Evolutionary conservation across 2,113 vertebrate genomes (phyloP), one percentile per base, ranked within the genome.

Genomic region (Heptranchias perlo): DNA sequence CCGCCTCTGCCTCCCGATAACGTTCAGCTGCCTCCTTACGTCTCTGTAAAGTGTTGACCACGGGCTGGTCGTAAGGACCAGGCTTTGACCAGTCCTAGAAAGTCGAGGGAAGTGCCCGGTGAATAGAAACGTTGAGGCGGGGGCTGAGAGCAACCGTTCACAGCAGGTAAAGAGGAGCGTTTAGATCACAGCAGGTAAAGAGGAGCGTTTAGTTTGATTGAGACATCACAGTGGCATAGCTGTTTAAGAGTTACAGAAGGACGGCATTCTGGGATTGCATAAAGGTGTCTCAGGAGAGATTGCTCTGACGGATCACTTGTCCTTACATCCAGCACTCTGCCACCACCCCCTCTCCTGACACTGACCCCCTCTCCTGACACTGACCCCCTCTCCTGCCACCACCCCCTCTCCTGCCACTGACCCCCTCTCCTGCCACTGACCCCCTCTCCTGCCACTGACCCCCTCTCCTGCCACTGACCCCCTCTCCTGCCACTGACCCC

Each of bases 61-160:
- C 96, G 0, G 98, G 98, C 96, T 98, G 99, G 96, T 99, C 99
- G 0, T 98, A 99, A 96, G 98, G 97, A 97, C 98, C 98, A 76
- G 98, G 97, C 97, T 99, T 99, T 96, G 99, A 98, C 99, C 99
- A 99, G 96, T 99, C 99, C 99, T 99, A 98, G 96, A 96, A 97
- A 69, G 47, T 69, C 13, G 65, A 95, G 64, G 39, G 44, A 65
- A 94, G 64, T 5, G 35, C 3, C 21, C 78, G 21, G 61, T 58
- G 91, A 35, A 94, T 61, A 76, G n/a, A 64, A 95, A 31, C 44
- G 49, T 52, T 21, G 61, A 23, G 28, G 16, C 14, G 82, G 87
- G 52, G 25, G 2, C 86, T 73, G 64, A 67, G 44, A 95, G 44
- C 5, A 91, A 91, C 16, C 28, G 54, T 35, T 95, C 44, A 67